These are phyloP conservation scores for Cataglyphis albicans DNA, from an alignment of 2,888 invertebrate species.

Conservation along the genomic window DNA sequence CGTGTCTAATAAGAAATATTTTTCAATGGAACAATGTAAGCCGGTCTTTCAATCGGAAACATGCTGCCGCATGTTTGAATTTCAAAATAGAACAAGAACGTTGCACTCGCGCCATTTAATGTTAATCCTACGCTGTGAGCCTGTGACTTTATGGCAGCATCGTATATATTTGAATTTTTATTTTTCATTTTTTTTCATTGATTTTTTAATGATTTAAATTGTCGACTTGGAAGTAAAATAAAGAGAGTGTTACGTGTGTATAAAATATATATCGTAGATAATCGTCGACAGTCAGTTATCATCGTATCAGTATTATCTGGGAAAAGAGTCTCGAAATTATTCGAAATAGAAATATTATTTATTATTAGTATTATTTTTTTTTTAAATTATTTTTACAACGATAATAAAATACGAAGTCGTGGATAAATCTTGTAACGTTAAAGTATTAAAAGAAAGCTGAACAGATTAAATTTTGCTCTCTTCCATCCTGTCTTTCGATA, in stretches of 20 bases:
- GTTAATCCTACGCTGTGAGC: constrained; percentile 28
- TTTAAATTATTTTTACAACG: background rate
- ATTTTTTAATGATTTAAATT: background rate
- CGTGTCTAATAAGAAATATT: constrained; percentile 21
- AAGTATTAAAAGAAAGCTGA: background rate
- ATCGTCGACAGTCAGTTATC: background rate
- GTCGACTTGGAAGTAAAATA: constrained; percentile 17
- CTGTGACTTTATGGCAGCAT: constrained; percentile 12
- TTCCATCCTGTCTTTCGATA: background rate
- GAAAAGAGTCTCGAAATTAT: background rate
- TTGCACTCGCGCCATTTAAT: constrained; percentile 19
- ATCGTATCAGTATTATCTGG: background rate
- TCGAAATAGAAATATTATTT: background rate
- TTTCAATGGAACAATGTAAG: constrained; percentile 24
- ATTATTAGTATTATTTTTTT: too few relatives aligned
- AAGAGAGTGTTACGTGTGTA: background rate
- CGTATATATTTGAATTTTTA: constrained; percentile 43
- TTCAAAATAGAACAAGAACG: constrained; percentile 40
- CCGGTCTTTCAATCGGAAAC: constrained; percentile 30
- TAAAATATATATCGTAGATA: background rate
- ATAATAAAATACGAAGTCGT: background rate
- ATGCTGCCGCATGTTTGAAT: constrained; percentile 37
- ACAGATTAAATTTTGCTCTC: constrained; percentile 2
- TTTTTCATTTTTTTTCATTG: constrained; percentile 14
- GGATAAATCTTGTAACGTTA: background rate